phyloP scores from a whole-genome alignment of 1,140 invertebrate genomes.

The Neodiprion fabricii region DNA sequence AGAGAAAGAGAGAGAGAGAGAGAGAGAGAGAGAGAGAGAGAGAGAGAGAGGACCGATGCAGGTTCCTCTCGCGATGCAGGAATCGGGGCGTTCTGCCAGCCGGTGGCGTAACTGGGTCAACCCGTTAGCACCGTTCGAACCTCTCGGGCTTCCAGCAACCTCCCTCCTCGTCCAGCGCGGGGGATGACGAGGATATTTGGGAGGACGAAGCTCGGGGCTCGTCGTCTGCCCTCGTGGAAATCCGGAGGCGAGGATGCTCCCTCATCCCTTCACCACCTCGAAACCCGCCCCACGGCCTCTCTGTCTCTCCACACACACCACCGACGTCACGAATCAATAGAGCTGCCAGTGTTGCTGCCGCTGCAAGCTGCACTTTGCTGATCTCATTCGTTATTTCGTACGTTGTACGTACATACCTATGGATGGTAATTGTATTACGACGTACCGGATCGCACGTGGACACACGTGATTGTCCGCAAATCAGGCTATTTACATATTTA shows the following conservation, averaged over 20 bases:
- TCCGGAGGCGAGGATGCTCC: no score
- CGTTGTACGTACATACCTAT: neutral
- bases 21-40: no score
- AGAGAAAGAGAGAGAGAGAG: no score
- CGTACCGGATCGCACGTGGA: no score
- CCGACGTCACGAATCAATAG: constrained; percentile 4
- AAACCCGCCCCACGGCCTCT: neutral
- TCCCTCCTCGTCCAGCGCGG: neutral
- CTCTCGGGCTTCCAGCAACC: neutral
- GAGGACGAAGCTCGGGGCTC: neutral
- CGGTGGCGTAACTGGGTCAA: neutral
- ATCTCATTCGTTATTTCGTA: neutral
- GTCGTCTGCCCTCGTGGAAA: neutral
- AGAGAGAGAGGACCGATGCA: neutral
- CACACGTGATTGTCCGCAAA: no score
- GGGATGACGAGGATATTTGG: neutral
- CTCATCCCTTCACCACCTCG: no score
- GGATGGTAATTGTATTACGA: neutral
- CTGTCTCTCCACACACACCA: no score
- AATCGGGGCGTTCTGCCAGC: neutral
- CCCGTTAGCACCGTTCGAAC: neutral
- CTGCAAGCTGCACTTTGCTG: neutral
- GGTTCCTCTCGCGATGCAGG: neutral
- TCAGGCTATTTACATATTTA: no score
- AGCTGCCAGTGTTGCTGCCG: neutral